These are phyloP conservation scores for Megamerina dolium DNA, from an alignment of 2,888 invertebrate genomes.

Conservation along the genomic window DNA sequence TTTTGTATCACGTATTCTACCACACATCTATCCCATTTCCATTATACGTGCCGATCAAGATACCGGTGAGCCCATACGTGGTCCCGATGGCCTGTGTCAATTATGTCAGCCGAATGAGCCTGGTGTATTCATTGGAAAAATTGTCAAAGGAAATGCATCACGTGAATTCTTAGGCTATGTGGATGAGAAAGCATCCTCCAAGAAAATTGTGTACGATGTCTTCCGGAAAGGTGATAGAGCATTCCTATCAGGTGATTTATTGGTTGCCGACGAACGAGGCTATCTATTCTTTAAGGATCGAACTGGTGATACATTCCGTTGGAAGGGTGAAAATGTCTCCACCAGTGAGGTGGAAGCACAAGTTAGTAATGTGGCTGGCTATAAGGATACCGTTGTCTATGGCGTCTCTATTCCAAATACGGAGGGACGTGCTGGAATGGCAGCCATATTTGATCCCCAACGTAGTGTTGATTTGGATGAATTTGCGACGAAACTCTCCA, in stretches of 20 bases:
- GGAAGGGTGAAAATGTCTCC: constrained; percentile 98
- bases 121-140: constrained; percentile 97
- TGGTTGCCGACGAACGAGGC: constrained; percentile 87
- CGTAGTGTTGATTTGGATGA: constrained; percentile 59
- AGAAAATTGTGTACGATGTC: constrained; percentile 85
- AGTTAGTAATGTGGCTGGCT: constrained; percentile 72
- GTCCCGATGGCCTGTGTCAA: constrained; percentile 78
- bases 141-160: constrained; percentile 79
- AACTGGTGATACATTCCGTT: constrained; percentile 95
- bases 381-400: constrained; percentile 87
- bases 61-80: constrained; percentile 84
- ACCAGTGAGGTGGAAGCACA: constrained; percentile 95
- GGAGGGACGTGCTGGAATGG: constrained; percentile 95
- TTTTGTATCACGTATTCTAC: constrained; percentile 85
- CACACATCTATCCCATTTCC: constrained; percentile 86
- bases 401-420: constrained; percentile 81
- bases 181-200: constrained; percentile 80
- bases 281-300: constrained; percentile 94
- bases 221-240: constrained; percentile 86
- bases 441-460: constrained; percentile 75
- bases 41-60: constrained; percentile 84
- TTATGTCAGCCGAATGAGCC: constrained; percentile 70
- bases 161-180: constrained; percentile 93
- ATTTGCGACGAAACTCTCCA: constrained; percentile 58
- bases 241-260: constrained; percentile 89